Evolutionary conservation across 23 tunicate species (phyloP).

Genomic region (Clavelina lepadiformis): DNA sequence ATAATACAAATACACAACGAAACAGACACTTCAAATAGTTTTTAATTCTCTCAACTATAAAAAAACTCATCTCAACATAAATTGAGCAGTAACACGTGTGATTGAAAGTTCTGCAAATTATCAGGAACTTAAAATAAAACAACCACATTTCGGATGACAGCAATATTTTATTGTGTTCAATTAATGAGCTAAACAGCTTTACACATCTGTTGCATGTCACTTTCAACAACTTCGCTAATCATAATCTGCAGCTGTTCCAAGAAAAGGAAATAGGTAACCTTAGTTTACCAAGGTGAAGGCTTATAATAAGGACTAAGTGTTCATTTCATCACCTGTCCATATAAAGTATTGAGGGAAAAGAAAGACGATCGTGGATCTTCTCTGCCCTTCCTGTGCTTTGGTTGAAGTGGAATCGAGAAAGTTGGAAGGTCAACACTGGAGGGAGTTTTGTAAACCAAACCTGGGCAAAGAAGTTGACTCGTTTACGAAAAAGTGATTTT

Average conservation of each 20-base stretch:
- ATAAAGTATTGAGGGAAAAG: conserved; percentile 34
- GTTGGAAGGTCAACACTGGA: conserved; percentile 42
- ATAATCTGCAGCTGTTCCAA: no score
- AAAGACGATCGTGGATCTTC: conserved; percentile 39
- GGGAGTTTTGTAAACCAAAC: conserved; percentile 47
- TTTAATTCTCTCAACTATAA: no score
- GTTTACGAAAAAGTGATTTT: background rate
- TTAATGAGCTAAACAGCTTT: background rate
- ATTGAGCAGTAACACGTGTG: background rate
- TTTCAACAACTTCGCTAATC: no score
- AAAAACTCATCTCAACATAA: no score
- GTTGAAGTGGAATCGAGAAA: conserved; percentile 55
- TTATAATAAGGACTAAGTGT: no score
- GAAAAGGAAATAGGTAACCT: no score
- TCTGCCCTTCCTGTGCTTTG: conserved; percentile 26
- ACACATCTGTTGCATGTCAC: background rate
- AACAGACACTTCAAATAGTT: no score
- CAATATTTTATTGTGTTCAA: background rate
- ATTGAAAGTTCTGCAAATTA: background rate
- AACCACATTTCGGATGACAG: background rate
- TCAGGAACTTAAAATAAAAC: background rate
- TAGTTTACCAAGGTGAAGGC: no score
- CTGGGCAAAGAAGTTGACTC: conserved; percentile 23
- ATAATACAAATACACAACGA: no score
- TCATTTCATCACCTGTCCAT: no score